Conservation (phyloP, 2,888 invertebrate species). For the Dioctria linearis region DNA sequence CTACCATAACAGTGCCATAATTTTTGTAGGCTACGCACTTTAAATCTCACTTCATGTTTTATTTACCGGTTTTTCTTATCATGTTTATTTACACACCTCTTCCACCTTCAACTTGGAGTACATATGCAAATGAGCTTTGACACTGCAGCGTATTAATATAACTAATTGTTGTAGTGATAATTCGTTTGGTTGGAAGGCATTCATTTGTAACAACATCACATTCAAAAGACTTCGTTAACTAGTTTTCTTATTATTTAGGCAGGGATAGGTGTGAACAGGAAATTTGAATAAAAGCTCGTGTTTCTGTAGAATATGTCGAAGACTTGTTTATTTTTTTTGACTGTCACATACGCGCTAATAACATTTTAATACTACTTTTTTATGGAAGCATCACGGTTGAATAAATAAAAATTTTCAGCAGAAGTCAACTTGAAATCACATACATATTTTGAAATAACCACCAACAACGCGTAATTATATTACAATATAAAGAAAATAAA, state of each 20-base stretch:
- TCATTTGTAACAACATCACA: conserved; percentile 38
- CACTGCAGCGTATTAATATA: conserved; percentile 54
- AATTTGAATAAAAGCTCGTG: conserved; percentile 47
- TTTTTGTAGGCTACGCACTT: conserved; percentile 30
- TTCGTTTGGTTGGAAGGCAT: conserved; percentile 46
- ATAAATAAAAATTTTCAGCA: background rate
- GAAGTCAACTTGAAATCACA: too few relatives aligned
- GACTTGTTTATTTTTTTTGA: conserved; percentile 29
- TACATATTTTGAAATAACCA: too few relatives aligned
- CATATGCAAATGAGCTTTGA: conserved; percentile 57
- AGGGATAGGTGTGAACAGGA: conserved; percentile 44
- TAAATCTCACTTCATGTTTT: conserved; percentile 48
- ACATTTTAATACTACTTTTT: conserved; percentile 42
- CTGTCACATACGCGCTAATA: conserved; percentile 43
- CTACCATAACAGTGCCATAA: conserved; percentile 24
- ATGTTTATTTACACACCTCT: conserved; percentile 52
- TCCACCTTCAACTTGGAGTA: conserved; percentile 49
- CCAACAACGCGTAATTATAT: too few relatives aligned
- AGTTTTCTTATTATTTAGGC: conserved; percentile 41
- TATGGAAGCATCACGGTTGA: conserved; percentile 39
- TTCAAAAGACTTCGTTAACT: conserved; percentile 15
- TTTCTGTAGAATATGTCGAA: conserved; percentile 45
- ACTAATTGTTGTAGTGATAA: conserved; percentile 54
- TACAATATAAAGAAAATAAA: too few relatives aligned
- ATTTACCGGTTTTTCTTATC: conserved; percentile 41